Evolutionary conservation across 2,888 invertebrate species (phyloP), one percentile per base, ranked within the genome.

Genomic region (Abrostola tripartita): DNA sequence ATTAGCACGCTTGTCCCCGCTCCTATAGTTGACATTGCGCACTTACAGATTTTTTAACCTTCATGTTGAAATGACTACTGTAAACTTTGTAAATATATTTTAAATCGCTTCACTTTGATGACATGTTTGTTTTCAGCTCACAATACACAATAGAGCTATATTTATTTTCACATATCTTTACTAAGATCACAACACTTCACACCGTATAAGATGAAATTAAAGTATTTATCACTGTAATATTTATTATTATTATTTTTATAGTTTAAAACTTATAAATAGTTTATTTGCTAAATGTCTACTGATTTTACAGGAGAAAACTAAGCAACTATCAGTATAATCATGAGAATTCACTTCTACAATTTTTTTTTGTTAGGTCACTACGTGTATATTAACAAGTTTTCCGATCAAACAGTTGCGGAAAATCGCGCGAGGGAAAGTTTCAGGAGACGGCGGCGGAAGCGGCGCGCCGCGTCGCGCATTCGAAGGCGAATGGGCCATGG

Each of bases 11-110:
- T 90, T 86, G 89, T 90, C 86, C 88, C 89, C 86, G 88, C 89
- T 87, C 73, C 87, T 87, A 89, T 90, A 91, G 91, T 92, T 90
- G 90, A 92, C 93, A 93, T 92, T 92, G 89, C 91, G 87, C 91
- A 91, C 92, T 91, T 89, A 90, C 88, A 79, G 89, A 90, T 90
- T 91, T 89, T 90, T 88, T 87, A 91, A 91, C 91, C 90, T 92
- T 91, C 83, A 82, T 81, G 80, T 86, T 86, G 78, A 87, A 90
- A 91, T 89, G 87, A 88, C 82, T 90, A 87, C 63, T 76, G 87
- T 83, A 87, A 88, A 90, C 88, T 86, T 78, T 66, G 74, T 76
- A 70, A 61, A 63, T n/a, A 74, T 85, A 84, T 86, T 85, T 84
- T 84, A 74, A 81, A 83, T 80, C 84, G 85, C 84, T 82, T 81